phyloP scores from a whole-genome alignment of 2,797 vertebrate species.

The Muscicapa comitata region DNA sequence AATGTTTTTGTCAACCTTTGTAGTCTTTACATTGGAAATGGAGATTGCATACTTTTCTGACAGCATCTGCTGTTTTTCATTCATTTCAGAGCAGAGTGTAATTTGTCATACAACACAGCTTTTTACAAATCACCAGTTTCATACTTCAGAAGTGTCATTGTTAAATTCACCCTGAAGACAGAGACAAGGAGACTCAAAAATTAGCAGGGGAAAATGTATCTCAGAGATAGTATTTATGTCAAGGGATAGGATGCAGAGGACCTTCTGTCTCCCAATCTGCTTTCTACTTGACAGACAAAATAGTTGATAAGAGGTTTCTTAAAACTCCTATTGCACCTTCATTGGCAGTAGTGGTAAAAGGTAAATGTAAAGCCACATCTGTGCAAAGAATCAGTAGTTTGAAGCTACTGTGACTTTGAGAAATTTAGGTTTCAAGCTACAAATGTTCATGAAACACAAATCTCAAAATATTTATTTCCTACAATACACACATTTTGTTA shows the following conservation, averaged over 20 bases:
- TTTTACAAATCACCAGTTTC: neutral
- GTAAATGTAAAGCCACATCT: neutral
- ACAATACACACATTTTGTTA: neutral
- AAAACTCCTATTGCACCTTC: neutral
- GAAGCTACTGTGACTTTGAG: neutral
- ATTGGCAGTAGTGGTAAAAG: neutral
- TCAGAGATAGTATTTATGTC: neutral
- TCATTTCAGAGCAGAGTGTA: neutral
- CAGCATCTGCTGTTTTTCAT: slow-evolving; percentile 16
- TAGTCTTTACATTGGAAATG: neutral
- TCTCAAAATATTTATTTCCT: neutral
- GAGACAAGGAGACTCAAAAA: neutral
- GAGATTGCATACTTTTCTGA: neutral
- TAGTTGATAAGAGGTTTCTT: neutral
- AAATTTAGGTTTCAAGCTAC: neutral
- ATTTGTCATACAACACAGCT: neutral
- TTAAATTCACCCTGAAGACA: neutral
- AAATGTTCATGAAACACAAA: neutral
- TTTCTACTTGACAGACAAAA: neutral
- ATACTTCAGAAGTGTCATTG: neutral
- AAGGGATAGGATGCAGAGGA: neutral
- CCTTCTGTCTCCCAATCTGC: neutral
- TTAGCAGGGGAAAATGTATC: neutral
- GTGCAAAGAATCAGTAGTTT: neutral
- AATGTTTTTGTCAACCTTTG: slow-evolving; percentile 7